Evolutionary conservation across 1,140 invertebrate genomes (phyloP).

Genomic region (Drosophila willistoni): DNA sequence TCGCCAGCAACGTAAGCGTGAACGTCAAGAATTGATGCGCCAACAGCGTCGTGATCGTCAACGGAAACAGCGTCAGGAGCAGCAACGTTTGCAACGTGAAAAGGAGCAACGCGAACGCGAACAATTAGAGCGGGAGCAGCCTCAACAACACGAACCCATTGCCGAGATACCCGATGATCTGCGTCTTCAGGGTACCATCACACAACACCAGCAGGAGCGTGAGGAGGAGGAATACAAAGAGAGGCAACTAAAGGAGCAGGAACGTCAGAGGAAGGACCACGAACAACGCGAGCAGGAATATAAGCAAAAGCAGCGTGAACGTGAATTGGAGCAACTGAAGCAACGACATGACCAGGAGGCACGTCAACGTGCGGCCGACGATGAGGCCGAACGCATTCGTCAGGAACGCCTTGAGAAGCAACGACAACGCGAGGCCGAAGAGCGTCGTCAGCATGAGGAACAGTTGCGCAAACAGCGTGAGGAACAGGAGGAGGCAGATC

Average conservation of each 20-base stretch:
- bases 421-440: conserved; percentile 56
- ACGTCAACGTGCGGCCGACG: conserved; percentile 46
- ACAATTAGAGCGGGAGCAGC: conserved; percentile 8
- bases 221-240: conserved; percentile 26
- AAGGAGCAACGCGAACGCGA: conserved; percentile 33
- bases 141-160: conserved; percentile 33
- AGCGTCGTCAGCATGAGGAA: conserved; percentile 50
- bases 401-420: conserved; percentile 56
- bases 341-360: conserved; percentile 50
- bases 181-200: background rate
- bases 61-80: conserved; percentile 40
- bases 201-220: conserved; percentile 28
- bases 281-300: conserved; percentile 36
- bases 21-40: conserved; percentile 55
- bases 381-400: conserved; percentile 47
- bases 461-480: conserved; percentile 47
- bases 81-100: conserved; percentile 33
- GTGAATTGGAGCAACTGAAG: conserved; percentile 51
- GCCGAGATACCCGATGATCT: background rate
- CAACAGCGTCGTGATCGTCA: conserved; percentile 47
- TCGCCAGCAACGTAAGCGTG: conserved; percentile 51
- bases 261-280: conserved; percentile 24
- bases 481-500: conserved; percentile 57
- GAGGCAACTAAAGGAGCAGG: conserved; percentile 37
- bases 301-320: conserved; percentile 35